Evolutionary conservation across 2,888 invertebrate genomes (phyloP), one percentile per base, ranked within the genome.

Genomic region (Lasioglossum pauxillum): DNA sequence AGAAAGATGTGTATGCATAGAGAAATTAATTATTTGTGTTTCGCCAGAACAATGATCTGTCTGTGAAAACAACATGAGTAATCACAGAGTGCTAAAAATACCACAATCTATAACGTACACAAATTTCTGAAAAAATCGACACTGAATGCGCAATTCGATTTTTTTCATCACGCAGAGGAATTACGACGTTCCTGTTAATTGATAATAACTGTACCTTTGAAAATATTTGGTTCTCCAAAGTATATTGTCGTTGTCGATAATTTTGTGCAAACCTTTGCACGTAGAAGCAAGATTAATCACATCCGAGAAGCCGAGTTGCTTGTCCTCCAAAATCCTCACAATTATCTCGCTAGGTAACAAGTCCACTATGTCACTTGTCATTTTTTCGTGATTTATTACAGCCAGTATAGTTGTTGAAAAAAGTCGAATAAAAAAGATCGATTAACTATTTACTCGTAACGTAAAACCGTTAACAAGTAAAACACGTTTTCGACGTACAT

Each of bases 261-360:
- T 91, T 83, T 95, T 94, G 89, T 96, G 93, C 82, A 96, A 96
- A 60, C 95, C 95, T 90, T 95, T 96, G 93, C 96, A 97, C 31
- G 96, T 96, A 76, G 95, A 90, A 35, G 96, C 95, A 90, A 97
- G 96, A 91, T 95, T 95, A 23, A 96, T 83, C 71, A 96, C 95
- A 93, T 97, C 97, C 12, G 23, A 49, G 64, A 94, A 90, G 8
- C 75, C 78, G 44, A 95, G 88, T 72, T 85, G 85, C 23, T 87
- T 86, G 75, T 93, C 89, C 75, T 94, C 93, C 57, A 95, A 90
- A 71, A 95, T 94, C n/a, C 93, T 90, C 75, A 93, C 94, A 69
- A 93, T 90, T 14, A 95, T 88, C 80, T 95, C 95, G 64, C 90
- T 88, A 44, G 95, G 95, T 41, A 95, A 85, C 71, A 88, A 92